phyloP scores from a whole-genome alignment of 2,888 invertebrate genomes.

The Megaustenia siamemsis region DNA sequence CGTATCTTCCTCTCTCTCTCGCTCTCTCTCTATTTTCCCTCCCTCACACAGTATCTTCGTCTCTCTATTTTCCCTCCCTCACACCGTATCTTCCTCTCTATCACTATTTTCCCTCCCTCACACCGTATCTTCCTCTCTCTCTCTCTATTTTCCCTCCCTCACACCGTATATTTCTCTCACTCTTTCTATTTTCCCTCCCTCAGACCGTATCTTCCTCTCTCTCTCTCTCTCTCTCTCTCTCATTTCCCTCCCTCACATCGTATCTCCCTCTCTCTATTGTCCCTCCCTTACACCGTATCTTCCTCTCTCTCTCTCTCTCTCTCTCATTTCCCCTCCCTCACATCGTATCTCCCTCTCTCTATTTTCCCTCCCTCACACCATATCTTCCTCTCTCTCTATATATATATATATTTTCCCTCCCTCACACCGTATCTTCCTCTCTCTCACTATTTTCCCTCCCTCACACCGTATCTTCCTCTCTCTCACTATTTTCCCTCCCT shows the following conservation, averaged over 20 bases:
- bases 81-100: not conserved
- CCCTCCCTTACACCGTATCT: not conserved
- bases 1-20: not conserved
- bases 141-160: not conserved
- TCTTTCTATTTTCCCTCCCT: not conserved
- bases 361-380: too few relatives aligned
- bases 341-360: not conserved
- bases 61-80: not conserved
- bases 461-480: too few relatives aligned
- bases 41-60: not conserved
- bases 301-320: not conserved
- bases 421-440: not conserved
- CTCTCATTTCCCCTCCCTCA: not conserved
- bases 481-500: too few relatives aligned
- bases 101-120: not conserved
- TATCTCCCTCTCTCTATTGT: not conserved
- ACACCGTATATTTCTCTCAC: not conserved
- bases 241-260: not conserved
- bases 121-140: not conserved
- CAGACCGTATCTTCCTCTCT: not conserved
- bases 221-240: not conserved
- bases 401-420: not conserved
- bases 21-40: not conserved
- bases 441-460: not conserved
- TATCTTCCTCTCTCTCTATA: too few relatives aligned